Percentiles rank a stretch among this genome's conserved stretches.
Evolutionary conservation across 2,888 invertebrate species (phyloP).

Genomic region (Brenthis hecate): DNA sequence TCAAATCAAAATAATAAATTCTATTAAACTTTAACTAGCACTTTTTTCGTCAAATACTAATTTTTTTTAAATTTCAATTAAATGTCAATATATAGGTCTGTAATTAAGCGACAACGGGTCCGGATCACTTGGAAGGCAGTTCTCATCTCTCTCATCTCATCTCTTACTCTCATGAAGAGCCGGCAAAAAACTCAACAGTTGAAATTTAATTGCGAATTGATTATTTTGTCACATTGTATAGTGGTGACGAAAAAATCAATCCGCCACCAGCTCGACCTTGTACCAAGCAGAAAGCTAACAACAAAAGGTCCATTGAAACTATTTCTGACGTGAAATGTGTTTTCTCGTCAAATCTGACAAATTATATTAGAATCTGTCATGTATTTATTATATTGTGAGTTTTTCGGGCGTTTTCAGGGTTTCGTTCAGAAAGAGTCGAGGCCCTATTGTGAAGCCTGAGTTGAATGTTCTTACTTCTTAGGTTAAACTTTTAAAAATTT

Average conservation of each 20-base stretch:
- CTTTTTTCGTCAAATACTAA: too few relatives aligned
- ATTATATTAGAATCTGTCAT: constrained; percentile 22
- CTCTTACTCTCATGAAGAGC: too few relatives aligned
- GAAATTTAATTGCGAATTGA: neutral
- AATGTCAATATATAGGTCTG: too few relatives aligned
- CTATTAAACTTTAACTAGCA: too few relatives aligned
- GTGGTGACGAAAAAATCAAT: neutral
- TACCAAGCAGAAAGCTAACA: constrained; percentile 12
- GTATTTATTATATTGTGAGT: constrained; percentile 10
- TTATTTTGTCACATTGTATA: neutral
- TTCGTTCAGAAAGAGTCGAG: too few relatives aligned
- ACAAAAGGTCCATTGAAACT: constrained; percentile 34
- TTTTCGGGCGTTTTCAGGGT: neutral
- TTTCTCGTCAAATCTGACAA: constrained; percentile 31
- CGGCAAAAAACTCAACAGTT: too few relatives aligned
- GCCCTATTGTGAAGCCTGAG: too few relatives aligned
- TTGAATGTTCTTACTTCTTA: neutral
- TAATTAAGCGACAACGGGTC: too few relatives aligned
- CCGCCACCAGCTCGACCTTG: constrained; percentile 1
- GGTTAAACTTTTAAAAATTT: neutral
- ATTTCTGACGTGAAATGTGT: constrained; percentile 25
- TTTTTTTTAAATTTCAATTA: too few relatives aligned
- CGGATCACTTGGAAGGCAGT: too few relatives aligned
- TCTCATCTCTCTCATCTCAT: too few relatives aligned
- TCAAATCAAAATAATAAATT: too few relatives aligned